A percentile compares a stretch with the other conserved stretches of the same genome.
Conservation (phyloP, 2,888 invertebrate genomes). For the Scaptomyza flava region DNA sequence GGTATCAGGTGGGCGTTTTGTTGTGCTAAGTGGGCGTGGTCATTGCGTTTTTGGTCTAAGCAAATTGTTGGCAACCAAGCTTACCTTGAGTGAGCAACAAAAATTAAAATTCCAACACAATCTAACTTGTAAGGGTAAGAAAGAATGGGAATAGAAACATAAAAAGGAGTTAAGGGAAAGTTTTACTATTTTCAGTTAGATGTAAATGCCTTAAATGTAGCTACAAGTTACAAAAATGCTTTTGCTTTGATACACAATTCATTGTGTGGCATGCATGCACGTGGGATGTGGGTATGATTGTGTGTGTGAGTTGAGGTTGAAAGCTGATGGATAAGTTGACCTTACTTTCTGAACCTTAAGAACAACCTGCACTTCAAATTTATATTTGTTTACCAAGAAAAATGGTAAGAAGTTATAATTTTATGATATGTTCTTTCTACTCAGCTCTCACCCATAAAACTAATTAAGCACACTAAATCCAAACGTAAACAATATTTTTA, state of each 20-base stretch:
- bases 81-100: constrained; percentile 20
- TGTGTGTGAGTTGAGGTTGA: neutral
- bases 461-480: neutral
- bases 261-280: neutral
- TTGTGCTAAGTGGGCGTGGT: constrained; percentile 19
- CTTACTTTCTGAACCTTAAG: neutral
- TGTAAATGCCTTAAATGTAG: constrained; percentile 33
- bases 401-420: neutral
- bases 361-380: neutral
- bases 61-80: constrained; percentile 41
- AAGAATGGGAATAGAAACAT: neutral
- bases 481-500: neutral
- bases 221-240: constrained; percentile 6
- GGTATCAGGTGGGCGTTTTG: neutral
- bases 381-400: neutral
- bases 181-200: constrained; percentile 8
- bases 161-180: neutral
- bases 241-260: neutral
- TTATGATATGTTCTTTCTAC: too few species aligned
- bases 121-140: constrained; percentile 32
- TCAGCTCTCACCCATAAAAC: neutral
- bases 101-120: constrained; percentile 63
- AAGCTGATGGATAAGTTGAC: neutral
- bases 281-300: neutral
- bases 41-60: constrained; percentile 11